Percentiles rank a stretch among this genome's conserved stretches.
phyloP scores from a whole-genome alignment of 2,113 vertebrate genomes.

The Cryptoleucopteryx plumbea region DNA sequence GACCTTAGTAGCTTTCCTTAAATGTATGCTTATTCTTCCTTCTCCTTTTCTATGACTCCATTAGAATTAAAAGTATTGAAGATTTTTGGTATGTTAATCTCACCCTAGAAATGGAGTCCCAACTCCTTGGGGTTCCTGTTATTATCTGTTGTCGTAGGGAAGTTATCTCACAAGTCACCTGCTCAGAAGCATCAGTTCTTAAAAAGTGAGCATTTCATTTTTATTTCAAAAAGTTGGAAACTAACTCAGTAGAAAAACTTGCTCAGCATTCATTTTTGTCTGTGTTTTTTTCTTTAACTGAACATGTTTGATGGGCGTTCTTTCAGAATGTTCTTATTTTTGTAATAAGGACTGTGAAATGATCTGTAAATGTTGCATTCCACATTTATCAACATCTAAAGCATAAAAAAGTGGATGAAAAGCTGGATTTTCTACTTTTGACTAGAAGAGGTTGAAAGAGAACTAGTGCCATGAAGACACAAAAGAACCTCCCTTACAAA shows the following conservation, averaged over 20 bases:
- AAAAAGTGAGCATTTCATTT: neutral
- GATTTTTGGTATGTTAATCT: neutral
- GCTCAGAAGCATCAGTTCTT: neutral
- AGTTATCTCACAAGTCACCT: neutral
- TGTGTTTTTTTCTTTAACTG: neutral
- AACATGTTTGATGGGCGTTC: neutral
- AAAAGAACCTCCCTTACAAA: neutral
- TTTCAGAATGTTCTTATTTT: neutral
- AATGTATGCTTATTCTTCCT: neutral
- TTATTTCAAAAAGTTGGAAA: neutral
- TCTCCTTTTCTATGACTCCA: neutral
- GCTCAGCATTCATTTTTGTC: rapidly evolving
- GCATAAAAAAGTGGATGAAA: neutral
- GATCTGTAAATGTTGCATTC: neutral
- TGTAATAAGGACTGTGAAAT: neutral
- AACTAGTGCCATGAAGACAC: neutral
- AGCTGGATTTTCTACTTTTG: neutral
- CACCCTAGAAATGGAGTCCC: neutral
- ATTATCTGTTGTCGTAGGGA: neutral
- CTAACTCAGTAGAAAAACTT: neutral
- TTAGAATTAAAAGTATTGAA: neutral
- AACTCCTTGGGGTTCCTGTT: neutral
- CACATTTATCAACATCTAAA: neutral
- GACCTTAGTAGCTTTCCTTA: neutral
- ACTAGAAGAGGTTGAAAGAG: neutral